Base-by-base conservation (phyloP, 2,113 vertebrate genomes). In the Erythrocercus mccallii region DNA sequence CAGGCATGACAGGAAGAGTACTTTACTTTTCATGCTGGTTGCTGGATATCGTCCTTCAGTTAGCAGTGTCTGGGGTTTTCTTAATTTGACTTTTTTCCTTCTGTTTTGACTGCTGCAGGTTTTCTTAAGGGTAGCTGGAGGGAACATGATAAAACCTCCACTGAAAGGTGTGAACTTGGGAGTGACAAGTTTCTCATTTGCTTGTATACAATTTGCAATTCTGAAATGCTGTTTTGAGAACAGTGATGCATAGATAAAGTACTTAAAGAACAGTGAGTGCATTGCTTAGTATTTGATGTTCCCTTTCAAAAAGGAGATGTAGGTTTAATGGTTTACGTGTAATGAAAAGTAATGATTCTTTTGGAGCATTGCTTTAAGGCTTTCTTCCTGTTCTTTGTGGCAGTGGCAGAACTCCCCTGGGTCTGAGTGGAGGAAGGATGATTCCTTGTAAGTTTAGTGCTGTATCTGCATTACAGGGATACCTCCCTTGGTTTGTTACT, bases 201-300 rank as follows among this genome's bases (percentile, higher is more conserved):
- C 73, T 89, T 87, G 57, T 81, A 17, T 89, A 57, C 70, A 38
- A 91, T 97, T 94, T 92, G 95, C 91, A 95, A 79, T 95, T 97
- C 94, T 87, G 89, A 95, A 92, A 82, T 76, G 70, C 88, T 84
- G 57, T 79, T 94, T 94, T 60, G 86, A 56, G 91, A 89, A 74
- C 78, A 79, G 73, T 0, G 13, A 66, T 79, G 61, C 65, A 76
- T 92, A 92, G 86, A 95, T 95, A 57, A 84, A 79, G 45, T 76
- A 42, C 65, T 78, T 71, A 31, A 86, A 57, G 66, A 86, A 84
- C 73, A 51, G 65, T 25, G 66, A 54, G 21, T 51, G 38, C 45
- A 35, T 81, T 73, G 40, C 78, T 13, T 70, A 27, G 50, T 65
- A 50, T 94, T 95, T 79, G 78, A 91, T 79, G 30, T 89, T 89